Conservation (phyloP, 2,888 invertebrate species). For the Gymnoscelis rufifasciata region DNA sequence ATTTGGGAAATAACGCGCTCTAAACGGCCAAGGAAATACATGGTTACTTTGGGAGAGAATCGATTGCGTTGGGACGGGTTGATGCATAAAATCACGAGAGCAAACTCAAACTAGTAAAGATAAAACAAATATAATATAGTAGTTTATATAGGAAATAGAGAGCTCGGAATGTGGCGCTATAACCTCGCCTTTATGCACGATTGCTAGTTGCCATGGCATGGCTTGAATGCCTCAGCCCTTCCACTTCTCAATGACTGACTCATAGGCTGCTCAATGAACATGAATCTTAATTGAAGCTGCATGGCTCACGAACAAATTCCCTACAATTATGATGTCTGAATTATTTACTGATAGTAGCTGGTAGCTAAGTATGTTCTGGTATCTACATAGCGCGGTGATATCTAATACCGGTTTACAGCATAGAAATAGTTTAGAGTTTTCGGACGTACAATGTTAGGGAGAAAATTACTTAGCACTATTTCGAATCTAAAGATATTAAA, state of each 20-base stretch:
- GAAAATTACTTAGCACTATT: too few species aligned
- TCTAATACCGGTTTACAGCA: slow-evolving; percentile 11
- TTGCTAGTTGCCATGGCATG: slow-evolving; percentile 24
- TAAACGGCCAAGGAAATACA: too few species aligned
- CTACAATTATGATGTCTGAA: slow-evolving; percentile 25
- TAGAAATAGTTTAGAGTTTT: too few species aligned
- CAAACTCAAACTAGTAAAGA: too few species aligned
- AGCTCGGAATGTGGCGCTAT: slow-evolving; percentile 8
- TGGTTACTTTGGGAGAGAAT: too few species aligned
- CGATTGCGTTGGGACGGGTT: too few species aligned
- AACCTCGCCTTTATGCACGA: slow-evolving; percentile 13
- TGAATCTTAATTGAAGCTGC: slow-evolving; percentile 64
- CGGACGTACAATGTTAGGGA: too few species aligned
- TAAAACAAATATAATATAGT: too few species aligned
- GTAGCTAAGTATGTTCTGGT: slow-evolving; percentile 22
- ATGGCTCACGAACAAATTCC: slow-evolving; percentile 39
- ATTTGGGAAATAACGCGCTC: too few species aligned
- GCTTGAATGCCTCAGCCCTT: slow-evolving; percentile 26
- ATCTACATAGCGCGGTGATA: slow-evolving; percentile 10
- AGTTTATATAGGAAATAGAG: neutral
- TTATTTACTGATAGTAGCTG: slow-evolving; percentile 21
- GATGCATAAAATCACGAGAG: too few species aligned
- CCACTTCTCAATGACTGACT: slow-evolving; percentile 66
- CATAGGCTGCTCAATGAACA: slow-evolving; percentile 62
- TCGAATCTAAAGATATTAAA: too few species aligned